A percentile compares a stretch with the other conserved stretches of the same genome.
Conservation (phyloP, 1,140 invertebrate species). For the Drosophila guanche region DNA sequence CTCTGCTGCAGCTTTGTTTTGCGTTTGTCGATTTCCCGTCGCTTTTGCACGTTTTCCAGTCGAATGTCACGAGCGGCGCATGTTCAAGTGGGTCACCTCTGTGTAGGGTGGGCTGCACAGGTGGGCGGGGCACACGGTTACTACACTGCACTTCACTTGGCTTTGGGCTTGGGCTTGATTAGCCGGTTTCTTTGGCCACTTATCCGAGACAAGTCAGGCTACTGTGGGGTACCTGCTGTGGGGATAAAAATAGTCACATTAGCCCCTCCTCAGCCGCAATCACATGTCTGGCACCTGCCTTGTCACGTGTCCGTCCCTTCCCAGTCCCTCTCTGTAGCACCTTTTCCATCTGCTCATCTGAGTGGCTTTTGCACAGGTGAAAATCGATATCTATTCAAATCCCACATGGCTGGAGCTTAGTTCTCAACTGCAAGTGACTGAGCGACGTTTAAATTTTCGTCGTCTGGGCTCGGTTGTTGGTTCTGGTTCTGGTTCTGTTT, state of each 20-base stretch:
- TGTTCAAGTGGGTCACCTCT: constrained; percentile 71
- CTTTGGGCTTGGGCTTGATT: constrained; percentile 44
- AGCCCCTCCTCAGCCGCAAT: constrained; percentile 16
- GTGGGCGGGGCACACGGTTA: constrained; percentile 13
- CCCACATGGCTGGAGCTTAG: constrained; percentile 44
- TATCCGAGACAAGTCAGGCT: constrained; percentile 38
- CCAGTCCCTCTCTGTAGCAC: not conserved
- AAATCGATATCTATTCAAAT: constrained; percentile 66
- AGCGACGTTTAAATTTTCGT: constrained; percentile 31
- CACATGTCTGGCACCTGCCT: constrained; percentile 38
- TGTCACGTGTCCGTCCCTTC: constrained; percentile 59
- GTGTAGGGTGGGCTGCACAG: constrained; percentile 11
- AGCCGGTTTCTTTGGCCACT: constrained; percentile 41
- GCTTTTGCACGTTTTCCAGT: constrained; percentile 70
- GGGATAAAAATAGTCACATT: constrained; percentile 39
- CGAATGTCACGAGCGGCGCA: constrained; percentile 78
- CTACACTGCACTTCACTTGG: not conserved
- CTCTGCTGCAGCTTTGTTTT: constrained; percentile 36
- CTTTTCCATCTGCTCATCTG: constrained; percentile 42
- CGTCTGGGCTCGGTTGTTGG: constrained; percentile 24
- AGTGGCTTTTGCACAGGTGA: constrained; percentile 44
- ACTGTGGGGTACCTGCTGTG: constrained; percentile 13
- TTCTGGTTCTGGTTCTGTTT: constrained; percentile 23
- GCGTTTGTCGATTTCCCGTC: constrained; percentile 64
- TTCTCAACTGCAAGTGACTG: constrained; percentile 47